These are phyloP conservation scores for Drepana arcuata DNA, from an alignment of 1,140 invertebrate species.

Conservation along the genomic window DNA sequence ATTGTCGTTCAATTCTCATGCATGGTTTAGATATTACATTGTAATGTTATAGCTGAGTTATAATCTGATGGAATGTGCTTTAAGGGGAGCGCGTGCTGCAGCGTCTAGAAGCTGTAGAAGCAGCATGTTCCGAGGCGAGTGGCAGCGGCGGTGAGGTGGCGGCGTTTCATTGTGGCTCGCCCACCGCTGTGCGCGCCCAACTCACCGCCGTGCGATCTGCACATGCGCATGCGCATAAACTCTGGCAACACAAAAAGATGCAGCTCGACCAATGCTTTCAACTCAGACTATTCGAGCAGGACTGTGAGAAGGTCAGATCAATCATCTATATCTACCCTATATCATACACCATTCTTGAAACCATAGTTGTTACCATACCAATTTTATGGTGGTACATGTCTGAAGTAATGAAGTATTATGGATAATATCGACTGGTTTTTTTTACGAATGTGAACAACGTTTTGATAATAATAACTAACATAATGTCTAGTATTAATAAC, in stretches of 20 bases:
- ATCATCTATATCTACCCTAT: background rate
- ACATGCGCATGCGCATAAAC: conserved; percentile 90
- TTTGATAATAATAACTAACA: too few relatives aligned
- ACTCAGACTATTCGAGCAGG: conserved; percentile 94
- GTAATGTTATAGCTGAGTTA: background rate
- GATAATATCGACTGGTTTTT: too few relatives aligned
- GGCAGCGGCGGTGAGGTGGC: conserved; percentile 59
- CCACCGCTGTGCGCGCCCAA: conserved; percentile 49
- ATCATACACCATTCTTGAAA: too few relatives aligned
- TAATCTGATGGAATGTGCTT: conserved; percentile 12
- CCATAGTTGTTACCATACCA: too few relatives aligned
- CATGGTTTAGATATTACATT: too few relatives aligned
- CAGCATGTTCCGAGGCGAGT: conserved; percentile 50
- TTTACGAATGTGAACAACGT: too few relatives aligned
- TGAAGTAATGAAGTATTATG: too few relatives aligned
- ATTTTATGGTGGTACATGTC: too few relatives aligned
- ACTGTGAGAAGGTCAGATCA: conserved; percentile 89
- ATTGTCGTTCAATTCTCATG: too few relatives aligned
- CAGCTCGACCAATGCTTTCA: conserved; percentile 97
- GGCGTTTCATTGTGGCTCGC: conserved; percentile 65
- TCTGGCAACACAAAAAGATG: conserved; percentile 94
- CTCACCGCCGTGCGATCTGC: conserved; percentile 78
- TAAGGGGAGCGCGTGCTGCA: conserved; percentile 72
- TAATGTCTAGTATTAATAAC: too few relatives aligned
- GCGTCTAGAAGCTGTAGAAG: conserved; percentile 52